phyloP scores from a whole-genome alignment of 2,888 invertebrate species.

The Strigamia transsilvanica region DNA sequence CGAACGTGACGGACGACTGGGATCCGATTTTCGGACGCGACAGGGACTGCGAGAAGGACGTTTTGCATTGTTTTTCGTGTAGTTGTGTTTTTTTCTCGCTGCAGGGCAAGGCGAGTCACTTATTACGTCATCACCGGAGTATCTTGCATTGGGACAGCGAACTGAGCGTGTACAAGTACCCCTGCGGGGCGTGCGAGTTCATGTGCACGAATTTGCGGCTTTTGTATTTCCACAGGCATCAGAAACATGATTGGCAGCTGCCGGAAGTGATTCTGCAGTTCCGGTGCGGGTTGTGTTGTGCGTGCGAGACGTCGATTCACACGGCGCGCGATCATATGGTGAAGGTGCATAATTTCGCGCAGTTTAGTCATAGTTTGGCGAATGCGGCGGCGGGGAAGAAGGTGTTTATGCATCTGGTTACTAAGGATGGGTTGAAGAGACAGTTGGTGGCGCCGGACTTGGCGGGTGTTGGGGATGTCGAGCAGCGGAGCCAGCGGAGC shows the following conservation, averaged over 20 bases:
- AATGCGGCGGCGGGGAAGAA: background rate
- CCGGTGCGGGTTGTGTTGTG: background rate
- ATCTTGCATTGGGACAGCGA: background rate
- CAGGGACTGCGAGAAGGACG: conserved; percentile 2
- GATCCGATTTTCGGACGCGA: conserved; percentile 23
- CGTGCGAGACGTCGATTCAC: background rate
- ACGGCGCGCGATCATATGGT: conserved; percentile 2
- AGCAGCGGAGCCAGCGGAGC: background rate
- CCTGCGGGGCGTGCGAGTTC: background rate
- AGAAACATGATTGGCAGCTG: conserved; percentile 20
- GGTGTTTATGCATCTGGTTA: conserved; percentile 12
- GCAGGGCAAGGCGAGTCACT: background rate
- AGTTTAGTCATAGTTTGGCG: background rate
- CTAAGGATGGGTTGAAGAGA: background rate
- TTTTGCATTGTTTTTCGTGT: background rate
- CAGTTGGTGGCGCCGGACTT: background rate
- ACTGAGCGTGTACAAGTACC: background rate
- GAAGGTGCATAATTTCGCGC: background rate
- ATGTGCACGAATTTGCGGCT: background rate
- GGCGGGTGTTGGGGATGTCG: background rate
- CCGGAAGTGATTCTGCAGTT: background rate
- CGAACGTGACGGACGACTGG: background rate
- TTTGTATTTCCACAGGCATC: conserved; percentile 3
- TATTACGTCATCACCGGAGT: background rate
- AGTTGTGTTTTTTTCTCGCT: background rate